Base-by-base conservation (phyloP, 2,888 invertebrate species). In the Esperia sulphurella region DNA sequence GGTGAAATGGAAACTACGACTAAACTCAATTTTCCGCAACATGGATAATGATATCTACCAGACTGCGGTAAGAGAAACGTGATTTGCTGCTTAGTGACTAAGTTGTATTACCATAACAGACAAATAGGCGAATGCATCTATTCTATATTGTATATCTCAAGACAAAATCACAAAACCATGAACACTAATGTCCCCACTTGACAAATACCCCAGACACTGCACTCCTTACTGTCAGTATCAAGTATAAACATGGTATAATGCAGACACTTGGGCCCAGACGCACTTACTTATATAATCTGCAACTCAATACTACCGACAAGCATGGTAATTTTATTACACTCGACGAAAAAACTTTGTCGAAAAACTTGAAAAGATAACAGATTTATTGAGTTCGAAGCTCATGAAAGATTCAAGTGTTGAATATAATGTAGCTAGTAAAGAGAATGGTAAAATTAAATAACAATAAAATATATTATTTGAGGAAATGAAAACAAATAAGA, bases 201-300 rank as follows among this genome's bases (percentile, higher is more conserved):
- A 86, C 82, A 84, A 81, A 86, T 82, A 75, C 57, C 57, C 65
- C 65, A 72, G 75, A 75, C 77, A 55, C 55, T 84, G 84, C 86
- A 84, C 73, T 70, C 62, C 63, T 80, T 75, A 79, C 51, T 72
- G 78, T 77, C 79, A 65, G 42, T 65, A 62, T 74, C 31, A 38
- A 21, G 48, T 45, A 48, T 45, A 48, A 45, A 48, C 59, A 55
- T 50, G 35, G 77, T 65, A 78, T 81, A 78, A 77, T 74, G 51
- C 53, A 54, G 52, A 67, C 57, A 68, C 61, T 61, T 57, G 55
- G 53, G 21, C 45, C 61, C 68, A 68, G 71, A 71, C 71, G 64
- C 61, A 71, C 59, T 63, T 70, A 69, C 67, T 70, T 70, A 69
- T 67, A 59, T 57, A 64, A 63, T 74, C 69, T 63, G 63, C 62